Percentiles rank a stretch among this genome's conserved stretches.
Conservation (phyloP, 2,888 invertebrate species). For the Cryptocephalus moraei region DNA sequence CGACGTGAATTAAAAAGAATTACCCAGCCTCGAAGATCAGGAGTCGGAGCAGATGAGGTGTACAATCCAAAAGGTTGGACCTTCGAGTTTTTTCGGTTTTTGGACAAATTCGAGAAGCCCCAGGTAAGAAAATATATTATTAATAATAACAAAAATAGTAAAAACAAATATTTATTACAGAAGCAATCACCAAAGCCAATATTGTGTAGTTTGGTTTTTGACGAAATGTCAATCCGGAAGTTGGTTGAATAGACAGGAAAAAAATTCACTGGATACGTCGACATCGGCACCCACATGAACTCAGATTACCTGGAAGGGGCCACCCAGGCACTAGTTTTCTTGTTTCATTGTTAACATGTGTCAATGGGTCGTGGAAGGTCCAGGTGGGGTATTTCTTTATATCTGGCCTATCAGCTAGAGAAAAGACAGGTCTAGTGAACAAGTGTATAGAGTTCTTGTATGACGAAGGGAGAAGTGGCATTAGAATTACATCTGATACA, state of each 20-base stretch:
- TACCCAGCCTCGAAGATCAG: no score
- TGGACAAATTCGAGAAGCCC: no score
- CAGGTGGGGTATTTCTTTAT: no score
- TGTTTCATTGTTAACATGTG: conserved; percentile 10
- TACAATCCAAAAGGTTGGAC: no score
- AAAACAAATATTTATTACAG: no score
- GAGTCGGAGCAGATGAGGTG: no score
- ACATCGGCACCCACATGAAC: conserved; percentile 10
- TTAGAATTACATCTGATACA: conserved; percentile 6
- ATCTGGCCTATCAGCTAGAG: conserved; percentile 6
- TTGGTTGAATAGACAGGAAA: conserved; percentile 10
- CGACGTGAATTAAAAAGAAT: no score
- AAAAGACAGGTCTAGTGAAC: conserved; percentile 8
- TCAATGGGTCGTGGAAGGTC: conserved; percentile 12
- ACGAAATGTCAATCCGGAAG: conserved; percentile 13
- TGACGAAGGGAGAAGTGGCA: conserved; percentile 4
- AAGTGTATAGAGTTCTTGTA: conserved; percentile 5
- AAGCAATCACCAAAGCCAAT: conserved; percentile 3
- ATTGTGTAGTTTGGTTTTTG: conserved; percentile 14
- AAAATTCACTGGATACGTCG: conserved; percentile 14
- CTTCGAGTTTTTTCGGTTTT: no score
- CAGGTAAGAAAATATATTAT: no score
- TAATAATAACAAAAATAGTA: no score
- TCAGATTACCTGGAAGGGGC: conserved; percentile 10
- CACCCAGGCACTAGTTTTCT: conserved; percentile 10